phyloP scores from a whole-genome alignment of 2,113 vertebrate species.

The Cavia porcellus region DNA sequence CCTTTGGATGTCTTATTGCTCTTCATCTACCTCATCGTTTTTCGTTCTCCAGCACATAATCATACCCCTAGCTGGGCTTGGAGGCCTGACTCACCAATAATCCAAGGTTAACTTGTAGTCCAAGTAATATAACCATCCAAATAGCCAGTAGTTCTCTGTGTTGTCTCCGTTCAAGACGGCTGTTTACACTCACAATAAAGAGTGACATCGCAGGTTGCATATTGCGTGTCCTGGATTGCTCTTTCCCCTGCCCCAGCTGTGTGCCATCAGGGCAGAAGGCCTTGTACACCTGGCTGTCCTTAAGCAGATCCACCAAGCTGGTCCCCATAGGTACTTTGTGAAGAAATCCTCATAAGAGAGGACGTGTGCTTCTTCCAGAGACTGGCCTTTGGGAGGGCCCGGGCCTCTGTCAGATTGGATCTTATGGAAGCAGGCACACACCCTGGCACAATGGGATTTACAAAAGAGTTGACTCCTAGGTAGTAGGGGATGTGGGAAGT shows the following conservation, averaged over 20 bases:
- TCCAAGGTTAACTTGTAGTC: background rate
- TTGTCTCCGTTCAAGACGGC: background rate
- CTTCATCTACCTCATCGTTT: background rate
- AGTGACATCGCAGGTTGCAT: background rate
- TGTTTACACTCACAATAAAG: constrained; percentile 69
- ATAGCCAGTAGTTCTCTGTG: background rate
- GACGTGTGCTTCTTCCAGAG: background rate
- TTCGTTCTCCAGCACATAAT: background rate
- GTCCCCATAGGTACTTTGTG: background rate
- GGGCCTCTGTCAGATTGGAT: background rate
- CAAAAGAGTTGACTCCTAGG: background rate
- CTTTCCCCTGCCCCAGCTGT: background rate
- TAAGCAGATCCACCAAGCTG: background rate
- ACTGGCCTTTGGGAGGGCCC: background rate
- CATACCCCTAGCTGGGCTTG: background rate
- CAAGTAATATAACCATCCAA: background rate
- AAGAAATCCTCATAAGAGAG: background rate
- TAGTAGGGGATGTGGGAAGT: background rate
- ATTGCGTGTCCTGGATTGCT: constrained; percentile 11
- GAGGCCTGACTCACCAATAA: background rate
- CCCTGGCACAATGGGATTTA: background rate
- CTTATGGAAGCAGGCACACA: background rate
- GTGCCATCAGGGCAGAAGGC: background rate
- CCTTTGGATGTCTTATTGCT: background rate
- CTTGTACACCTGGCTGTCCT: background rate